Conservation (phyloP, 2,113 vertebrate genomes). For the Odontophorus gujanensis region DNA sequence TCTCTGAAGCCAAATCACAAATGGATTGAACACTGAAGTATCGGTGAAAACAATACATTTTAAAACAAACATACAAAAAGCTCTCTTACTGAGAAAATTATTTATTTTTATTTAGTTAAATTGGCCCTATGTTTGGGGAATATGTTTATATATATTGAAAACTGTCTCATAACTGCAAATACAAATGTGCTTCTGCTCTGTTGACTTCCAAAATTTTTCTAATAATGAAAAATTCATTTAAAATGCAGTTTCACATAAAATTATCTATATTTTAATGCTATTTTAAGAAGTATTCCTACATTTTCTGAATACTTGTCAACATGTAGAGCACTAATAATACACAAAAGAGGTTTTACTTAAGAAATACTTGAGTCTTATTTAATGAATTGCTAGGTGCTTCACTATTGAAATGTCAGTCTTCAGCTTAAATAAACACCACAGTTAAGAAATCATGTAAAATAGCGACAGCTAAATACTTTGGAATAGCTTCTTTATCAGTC, state of each 20-base stretch:
- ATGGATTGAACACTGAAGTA: not conserved
- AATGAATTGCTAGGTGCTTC: not conserved
- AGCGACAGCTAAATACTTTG: not conserved
- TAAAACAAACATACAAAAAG: not conserved
- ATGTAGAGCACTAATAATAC: not conserved
- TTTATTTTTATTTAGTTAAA: not conserved
- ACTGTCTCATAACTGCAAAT: not conserved
- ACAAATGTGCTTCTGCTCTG: not conserved
- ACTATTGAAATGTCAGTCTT: constrained; percentile 6
- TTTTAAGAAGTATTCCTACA: not conserved
- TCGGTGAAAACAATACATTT: not conserved
- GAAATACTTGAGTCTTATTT: not conserved
- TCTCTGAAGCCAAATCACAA: not conserved
- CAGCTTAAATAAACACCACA: constrained; percentile 7
- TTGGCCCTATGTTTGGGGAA: not conserved
- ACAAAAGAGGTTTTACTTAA: not conserved
- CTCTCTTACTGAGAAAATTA: not conserved
- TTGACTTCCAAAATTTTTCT: not conserved
- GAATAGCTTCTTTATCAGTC: not conserved
- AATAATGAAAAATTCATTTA: not conserved
- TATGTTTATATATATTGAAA: not conserved
- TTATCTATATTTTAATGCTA: not conserved
- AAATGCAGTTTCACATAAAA: not conserved
- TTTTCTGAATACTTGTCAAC: not conserved
- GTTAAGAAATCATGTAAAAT: constrained; percentile 46